Percentiles rank a stretch among this genome's conserved stretches.
Evolutionary conservation across 2,797 vertebrate genomes (phyloP).

Genomic region (Naso thynnoides): DNA sequence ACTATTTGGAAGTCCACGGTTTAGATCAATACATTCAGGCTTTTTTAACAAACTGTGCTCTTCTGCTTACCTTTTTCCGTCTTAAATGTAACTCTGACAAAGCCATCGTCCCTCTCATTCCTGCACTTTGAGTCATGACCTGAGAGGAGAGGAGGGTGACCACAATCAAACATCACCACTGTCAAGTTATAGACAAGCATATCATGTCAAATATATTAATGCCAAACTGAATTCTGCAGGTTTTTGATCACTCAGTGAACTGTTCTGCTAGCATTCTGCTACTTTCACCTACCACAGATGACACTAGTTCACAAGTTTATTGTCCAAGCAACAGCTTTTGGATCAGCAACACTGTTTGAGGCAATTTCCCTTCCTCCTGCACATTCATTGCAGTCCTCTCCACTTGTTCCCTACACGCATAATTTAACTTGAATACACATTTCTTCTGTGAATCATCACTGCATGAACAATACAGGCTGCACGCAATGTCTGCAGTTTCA

Average conservation of each 20-base stretch:
- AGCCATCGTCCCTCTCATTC: constrained; percentile 90
- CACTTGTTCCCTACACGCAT: neutral
- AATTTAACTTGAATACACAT: constrained; percentile 2
- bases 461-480: neutral
- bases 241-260: neutral
- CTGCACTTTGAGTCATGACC: constrained; percentile 89
- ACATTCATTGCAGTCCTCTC: constrained; percentile 3
- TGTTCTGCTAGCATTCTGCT: neutral
- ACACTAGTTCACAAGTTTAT: neutral
- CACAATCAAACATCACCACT: constrained; percentile 5
- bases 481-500: neutral
- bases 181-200: neutral
- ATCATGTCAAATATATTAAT: neutral
- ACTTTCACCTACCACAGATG: neutral
- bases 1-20: too few relatives aligned
- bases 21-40: neutral
- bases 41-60: neutral
- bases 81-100: constrained; percentile 94
- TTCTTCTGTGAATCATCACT: neutral
- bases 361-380: neutral
- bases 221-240: neutral
- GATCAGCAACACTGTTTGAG: constrained; percentile 3
- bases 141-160: constrained; percentile 52
- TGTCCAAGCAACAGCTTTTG: constrained; percentile 5
- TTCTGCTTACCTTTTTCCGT: constrained; percentile 90